Conservation (phyloP, 2,797 vertebrate species). For the Heteromormyrus szaboi region DNA sequence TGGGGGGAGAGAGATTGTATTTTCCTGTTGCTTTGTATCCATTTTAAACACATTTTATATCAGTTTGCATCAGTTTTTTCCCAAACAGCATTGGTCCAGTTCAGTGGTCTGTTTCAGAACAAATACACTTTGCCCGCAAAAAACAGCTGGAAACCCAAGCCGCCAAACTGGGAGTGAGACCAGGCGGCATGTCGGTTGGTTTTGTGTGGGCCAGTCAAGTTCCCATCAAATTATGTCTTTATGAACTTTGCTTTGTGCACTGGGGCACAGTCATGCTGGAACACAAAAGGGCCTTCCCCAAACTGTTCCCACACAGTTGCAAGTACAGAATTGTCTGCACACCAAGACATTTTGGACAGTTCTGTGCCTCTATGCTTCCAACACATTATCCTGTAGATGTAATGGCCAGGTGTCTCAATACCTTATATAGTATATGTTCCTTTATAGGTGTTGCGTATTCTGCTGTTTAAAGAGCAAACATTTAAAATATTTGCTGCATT, state of each 20-base stretch:
- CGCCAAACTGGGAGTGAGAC: background rate
- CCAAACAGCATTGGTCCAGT: background rate
- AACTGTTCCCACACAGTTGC: background rate
- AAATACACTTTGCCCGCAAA: background rate
- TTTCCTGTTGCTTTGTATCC: background rate
- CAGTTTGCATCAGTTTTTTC: background rate
- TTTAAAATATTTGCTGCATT: background rate
- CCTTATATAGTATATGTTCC: background rate
- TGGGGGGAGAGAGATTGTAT: background rate
- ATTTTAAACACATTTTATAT: background rate
- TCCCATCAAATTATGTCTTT: background rate
- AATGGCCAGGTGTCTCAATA: background rate
- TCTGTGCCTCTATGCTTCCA: background rate
- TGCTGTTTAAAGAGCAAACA: background rate
- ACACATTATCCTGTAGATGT: background rate
- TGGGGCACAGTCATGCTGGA: background rate
- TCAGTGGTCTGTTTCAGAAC: background rate
- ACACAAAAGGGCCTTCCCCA: background rate
- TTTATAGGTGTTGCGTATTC: background rate
- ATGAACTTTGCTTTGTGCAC: background rate
- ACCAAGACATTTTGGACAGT: background rate
- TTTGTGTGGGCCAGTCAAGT: background rate
- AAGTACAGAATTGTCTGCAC: background rate
- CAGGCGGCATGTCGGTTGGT: background rate
- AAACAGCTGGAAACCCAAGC: background rate